Evolutionary conservation across 1,140 invertebrate species (phyloP), one percentile per base, ranked within the genome.

Genomic region (Mamestra configurata): DNA sequence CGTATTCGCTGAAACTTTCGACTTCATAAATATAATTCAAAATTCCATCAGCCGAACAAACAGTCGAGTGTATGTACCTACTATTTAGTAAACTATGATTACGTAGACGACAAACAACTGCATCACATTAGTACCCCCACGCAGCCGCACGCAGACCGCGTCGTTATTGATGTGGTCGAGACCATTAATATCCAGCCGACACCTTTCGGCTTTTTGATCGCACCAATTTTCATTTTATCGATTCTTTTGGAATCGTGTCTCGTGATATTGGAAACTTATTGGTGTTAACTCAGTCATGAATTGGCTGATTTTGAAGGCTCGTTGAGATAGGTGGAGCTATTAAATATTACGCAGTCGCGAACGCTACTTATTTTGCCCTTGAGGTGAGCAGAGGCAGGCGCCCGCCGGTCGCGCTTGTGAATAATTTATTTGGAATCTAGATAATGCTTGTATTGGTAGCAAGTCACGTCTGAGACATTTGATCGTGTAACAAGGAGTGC

Each of bases 401-500:
- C 84, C 84, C 85, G 80, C 78, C 83, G 88, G 88, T 89, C 86
- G 88, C 80, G 83, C 83, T 89, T 85, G 80, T 86, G 85, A 83
- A 90, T 90, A 90, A 91, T 92, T 92, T 89, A 81, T 85, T 84
- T 88, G 59, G 84, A 84, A 90, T 89, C 86, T 86, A 90, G 88
- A 90, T 90, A 92, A 90, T 90, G 83, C 87, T 90, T 87, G 83
- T 84, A 88, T 88, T 87, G 82, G 86, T 86, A 86, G 86, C 84
- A 86, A 91, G 90, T 92, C 90, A 93, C 92, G 92, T 92, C 92
- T 84, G 85, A 91, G 89, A 90, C 89, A 92, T 93, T 92, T 91
- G 91, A 90, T 92, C 88, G 88, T 88, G 82, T 91, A 92, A 92
- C 90, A 86, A 91, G 90, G 83, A 88, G 87, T 89, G 86, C 79